Conservation (phyloP, 2,888 invertebrate genomes). For the Stenotaenia linearis region DNA sequence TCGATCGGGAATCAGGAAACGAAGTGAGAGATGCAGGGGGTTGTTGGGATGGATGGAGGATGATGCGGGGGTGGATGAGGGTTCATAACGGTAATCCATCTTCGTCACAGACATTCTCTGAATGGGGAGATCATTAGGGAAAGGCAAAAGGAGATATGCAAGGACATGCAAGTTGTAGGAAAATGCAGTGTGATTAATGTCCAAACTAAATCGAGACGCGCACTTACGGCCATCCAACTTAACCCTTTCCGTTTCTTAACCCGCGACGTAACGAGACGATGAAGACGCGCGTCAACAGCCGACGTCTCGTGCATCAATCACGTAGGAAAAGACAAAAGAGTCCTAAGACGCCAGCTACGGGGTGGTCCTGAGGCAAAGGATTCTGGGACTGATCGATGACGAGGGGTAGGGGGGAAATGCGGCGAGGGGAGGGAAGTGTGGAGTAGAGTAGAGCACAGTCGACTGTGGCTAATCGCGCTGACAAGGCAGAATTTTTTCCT, state of each 20-base stretch:
- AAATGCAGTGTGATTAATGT: slow-evolving; percentile 28
- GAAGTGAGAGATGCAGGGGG: background rate
- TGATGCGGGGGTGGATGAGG: slow-evolving; percentile 21
- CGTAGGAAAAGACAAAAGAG: background rate
- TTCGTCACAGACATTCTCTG: slow-evolving; percentile 31
- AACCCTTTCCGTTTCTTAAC: slow-evolving; percentile 21
- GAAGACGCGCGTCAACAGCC: slow-evolving; percentile 5
- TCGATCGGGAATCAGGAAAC: slow-evolving; percentile 26
- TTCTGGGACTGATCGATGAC: slow-evolving; percentile 6
- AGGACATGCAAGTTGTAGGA: slow-evolving; percentile 4
- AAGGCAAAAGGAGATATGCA: slow-evolving; percentile 32
- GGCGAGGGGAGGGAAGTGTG: background rate
- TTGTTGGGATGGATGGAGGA: background rate
- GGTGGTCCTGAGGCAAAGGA: slow-evolving; percentile 5
- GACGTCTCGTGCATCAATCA: slow-evolving; percentile 17
- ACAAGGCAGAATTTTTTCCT: slow-evolving; percentile 33
- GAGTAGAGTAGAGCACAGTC: slow-evolving; percentile 23
- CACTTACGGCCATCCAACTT: background rate
- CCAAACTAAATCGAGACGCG: slow-evolving; percentile 20
- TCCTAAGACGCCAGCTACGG: slow-evolving; percentile 5
- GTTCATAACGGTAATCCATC: slow-evolving; percentile 33
- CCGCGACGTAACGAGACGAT: background rate
- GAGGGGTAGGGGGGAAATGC: background rate
- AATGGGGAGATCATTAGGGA: slow-evolving; percentile 33
- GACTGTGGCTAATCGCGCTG: slow-evolving; percentile 34